These are phyloP conservation scores for Myrmecophaga tridactyla DNA, from an alignment of 2,113 vertebrate species.

Conservation along the genomic window DNA sequence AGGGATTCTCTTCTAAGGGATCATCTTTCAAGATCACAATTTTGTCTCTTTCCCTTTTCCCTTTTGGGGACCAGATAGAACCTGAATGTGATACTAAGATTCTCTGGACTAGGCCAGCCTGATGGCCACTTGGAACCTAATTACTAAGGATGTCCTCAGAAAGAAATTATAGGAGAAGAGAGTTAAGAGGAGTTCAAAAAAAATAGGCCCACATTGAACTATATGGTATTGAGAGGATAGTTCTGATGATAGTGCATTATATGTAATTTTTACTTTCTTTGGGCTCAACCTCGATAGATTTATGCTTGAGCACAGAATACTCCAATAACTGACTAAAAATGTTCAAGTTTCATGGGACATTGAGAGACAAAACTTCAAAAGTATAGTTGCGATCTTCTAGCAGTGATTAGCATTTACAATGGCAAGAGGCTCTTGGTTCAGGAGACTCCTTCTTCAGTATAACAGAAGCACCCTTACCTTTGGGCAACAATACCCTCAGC, in stretches of 20 bases:
- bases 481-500: background rate
- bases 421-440: background rate
- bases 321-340: background rate
- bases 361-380: background rate
- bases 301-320: background rate
- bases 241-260: background rate
- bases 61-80: background rate
- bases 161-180: background rate
- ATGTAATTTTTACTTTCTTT: background rate
- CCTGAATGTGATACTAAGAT: background rate
- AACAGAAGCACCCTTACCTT: background rate
- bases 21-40: background rate
- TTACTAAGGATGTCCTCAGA: background rate
- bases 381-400: background rate
- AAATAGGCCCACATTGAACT: background rate
- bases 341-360: background rate
- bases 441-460: background rate
- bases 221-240: background rate
- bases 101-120: background rate
- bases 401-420: background rate
- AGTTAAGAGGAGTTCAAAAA: background rate
- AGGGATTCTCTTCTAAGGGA: background rate
- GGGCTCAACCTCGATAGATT: background rate
- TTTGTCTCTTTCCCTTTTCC: background rate
- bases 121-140: background rate